Percentiles rank a stretch among this genome's conserved stretches.
These are phyloP conservation scores for Latheticus oryzae DNA, from an alignment of 2,888 invertebrate species.

Conservation along the genomic window DNA sequence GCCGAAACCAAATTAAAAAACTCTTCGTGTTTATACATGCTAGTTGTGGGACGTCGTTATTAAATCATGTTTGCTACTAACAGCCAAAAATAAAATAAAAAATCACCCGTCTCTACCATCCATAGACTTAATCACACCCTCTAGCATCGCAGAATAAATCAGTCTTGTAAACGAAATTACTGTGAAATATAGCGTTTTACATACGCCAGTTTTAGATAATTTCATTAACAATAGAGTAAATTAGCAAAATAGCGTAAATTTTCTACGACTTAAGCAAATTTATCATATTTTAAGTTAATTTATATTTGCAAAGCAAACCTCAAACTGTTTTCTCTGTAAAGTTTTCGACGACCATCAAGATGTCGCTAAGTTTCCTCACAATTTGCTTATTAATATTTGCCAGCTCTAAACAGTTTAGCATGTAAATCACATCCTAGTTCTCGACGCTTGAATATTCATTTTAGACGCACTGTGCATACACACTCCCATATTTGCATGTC, in stretches of 20 bases:
- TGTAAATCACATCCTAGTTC: slow-evolving; percentile 50
- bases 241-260: slow-evolving; percentile 34
- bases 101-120: too few species aligned
- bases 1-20: slow-evolving; percentile 49
- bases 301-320: slow-evolving; percentile 24
- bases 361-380: slow-evolving; percentile 44
- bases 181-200: too few species aligned
- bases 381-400: slow-evolving; percentile 52
- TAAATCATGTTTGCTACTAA: slow-evolving; percentile 5
- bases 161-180: too few species aligned
- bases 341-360: slow-evolving; percentile 35
- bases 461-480: slow-evolving; percentile 49
- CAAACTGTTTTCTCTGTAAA: slow-evolving; percentile 21
- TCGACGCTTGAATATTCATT: slow-evolving; percentile 51
- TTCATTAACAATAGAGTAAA: slow-evolving; percentile 30
- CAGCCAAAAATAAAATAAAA: too few species aligned
- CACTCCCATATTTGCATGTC: slow-evolving; percentile 51
- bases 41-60: slow-evolving; percentile 6
- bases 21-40: slow-evolving; percentile 24
- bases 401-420: slow-evolving; percentile 49
- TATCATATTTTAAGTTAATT: slow-evolving; percentile 41
- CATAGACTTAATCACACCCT: too few species aligned
- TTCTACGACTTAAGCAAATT: slow-evolving; percentile 24
- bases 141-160: too few species aligned
- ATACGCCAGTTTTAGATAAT: too few species aligned